Percentiles rank a stretch among this genome's conserved stretches.
These are phyloP conservation scores for Ploceus nigricollis DNA, from an alignment of 2,113 vertebrate genomes.

Conservation along the genomic window DNA sequence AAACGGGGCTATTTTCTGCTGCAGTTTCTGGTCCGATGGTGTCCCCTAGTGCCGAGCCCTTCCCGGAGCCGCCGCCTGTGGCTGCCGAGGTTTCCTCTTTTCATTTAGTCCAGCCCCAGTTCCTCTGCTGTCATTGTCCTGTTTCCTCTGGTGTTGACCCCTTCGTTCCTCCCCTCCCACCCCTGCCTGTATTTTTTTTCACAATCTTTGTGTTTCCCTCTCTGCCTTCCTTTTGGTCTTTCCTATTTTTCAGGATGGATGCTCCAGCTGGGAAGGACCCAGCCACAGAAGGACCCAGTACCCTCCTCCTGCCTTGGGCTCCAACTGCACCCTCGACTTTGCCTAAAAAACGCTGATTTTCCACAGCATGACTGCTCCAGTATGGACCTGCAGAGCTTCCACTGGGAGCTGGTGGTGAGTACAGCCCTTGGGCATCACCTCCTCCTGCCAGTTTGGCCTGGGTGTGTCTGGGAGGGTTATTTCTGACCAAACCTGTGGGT, in stretches of 20 bases:
- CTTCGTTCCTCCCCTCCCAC: background rate
- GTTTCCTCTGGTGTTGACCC: background rate
- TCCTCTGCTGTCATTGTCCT: background rate
- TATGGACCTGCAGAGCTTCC: fast-evolving
- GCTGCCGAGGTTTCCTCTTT: background rate
- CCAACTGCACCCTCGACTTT: fast-evolving
- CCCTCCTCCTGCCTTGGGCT: background rate
- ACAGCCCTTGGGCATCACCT: background rate
- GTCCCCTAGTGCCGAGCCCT: conserved; percentile 16
- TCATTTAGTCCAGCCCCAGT: fast-evolving
- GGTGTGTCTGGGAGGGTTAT: background rate
- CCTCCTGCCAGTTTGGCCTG: fast-evolving
- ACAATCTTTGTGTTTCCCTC: background rate
- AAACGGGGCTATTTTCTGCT: background rate
- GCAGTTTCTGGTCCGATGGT: background rate
- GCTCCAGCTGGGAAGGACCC: background rate
- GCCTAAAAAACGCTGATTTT: background rate
- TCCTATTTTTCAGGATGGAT: background rate
- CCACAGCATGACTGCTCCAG: background rate
- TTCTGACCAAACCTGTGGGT: background rate
- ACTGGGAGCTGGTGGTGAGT: background rate
- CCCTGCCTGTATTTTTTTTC: background rate
- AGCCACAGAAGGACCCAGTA: fast-evolving
- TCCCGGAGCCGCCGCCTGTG: background rate
- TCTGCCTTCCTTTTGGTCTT: background rate